A percentile compares a stretch with the other conserved stretches of the same genome.
phyloP scores from a whole-genome alignment of 2,113 vertebrate genomes.

The Heteronetta atricapilla region DNA sequence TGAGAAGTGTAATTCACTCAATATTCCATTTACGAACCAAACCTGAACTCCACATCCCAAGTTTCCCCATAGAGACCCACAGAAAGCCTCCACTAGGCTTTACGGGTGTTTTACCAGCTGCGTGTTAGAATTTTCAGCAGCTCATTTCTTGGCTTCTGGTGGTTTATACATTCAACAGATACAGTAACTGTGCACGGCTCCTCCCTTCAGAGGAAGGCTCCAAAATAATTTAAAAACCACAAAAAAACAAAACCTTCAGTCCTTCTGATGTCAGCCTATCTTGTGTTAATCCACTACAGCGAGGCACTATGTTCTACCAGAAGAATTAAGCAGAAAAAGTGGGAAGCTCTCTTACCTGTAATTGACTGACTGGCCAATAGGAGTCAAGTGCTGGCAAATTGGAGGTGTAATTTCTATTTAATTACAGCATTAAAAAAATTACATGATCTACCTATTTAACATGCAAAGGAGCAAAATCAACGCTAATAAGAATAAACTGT shows the following conservation, averaged over 20 bases:
- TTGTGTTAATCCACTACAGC: conserved; percentile 25
- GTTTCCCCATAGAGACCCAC: background rate
- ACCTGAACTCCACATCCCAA: background rate
- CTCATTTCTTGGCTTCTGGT: conserved; percentile 6
- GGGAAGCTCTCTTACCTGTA: conserved; percentile 67
- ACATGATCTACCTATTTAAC: conserved; percentile 46
- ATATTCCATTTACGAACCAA: background rate
- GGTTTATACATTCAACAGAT: conserved; percentile 14
- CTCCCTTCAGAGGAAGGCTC: conserved; percentile 1
- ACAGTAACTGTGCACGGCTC: background rate
- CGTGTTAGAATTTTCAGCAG: background rate
- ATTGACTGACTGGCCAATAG: conserved; percentile 64
- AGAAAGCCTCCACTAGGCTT: background rate
- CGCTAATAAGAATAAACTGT: conserved; percentile 42
- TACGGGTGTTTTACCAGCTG: background rate
- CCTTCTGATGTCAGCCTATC: background rate
- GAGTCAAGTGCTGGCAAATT: conserved; percentile 65
- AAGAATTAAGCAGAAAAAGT: conserved; percentile 45
- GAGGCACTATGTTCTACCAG: background rate
- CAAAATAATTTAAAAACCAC: conserved; percentile 17
- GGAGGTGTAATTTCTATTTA: conserved; percentile 63
- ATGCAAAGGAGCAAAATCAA: conserved; percentile 63
- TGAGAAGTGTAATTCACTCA: background rate
- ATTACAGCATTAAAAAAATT: conserved; percentile 61
- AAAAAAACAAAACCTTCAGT: background rate